Conservation (phyloP, 64 coral and sea anemone species). For the Pocillopora damicornis region DNA sequence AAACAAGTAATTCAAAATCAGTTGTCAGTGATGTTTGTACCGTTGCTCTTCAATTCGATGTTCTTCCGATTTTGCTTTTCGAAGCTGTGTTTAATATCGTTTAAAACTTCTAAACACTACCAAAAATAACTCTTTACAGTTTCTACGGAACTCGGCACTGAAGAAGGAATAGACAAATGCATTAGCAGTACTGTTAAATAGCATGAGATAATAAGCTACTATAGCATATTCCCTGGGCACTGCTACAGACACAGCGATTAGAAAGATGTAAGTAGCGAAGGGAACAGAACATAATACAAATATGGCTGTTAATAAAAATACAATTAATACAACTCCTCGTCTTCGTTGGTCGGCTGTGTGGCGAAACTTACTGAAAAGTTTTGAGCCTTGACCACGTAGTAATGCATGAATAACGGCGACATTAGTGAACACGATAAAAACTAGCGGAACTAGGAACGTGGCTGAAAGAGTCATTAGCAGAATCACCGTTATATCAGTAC, state of each 20-base stretch:
- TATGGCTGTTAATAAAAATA: constrained; percentile 64
- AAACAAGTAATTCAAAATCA: no score
- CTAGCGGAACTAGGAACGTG: constrained; percentile 76
- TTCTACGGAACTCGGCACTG: constrained; percentile 73
- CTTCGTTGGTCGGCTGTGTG: background rate
- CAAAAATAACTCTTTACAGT: constrained; percentile 48
- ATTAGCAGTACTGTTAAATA: constrained; percentile 84
- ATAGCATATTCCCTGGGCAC: constrained; percentile 45
- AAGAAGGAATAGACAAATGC: constrained; percentile 92
- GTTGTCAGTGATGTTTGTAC: no score
- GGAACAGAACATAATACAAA: constrained; percentile 81
- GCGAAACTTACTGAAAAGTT: constrained; percentile 42
- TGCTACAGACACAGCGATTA: constrained; percentile 26
- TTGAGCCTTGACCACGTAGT: constrained; percentile 34
- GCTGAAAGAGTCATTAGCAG: constrained; percentile 55
- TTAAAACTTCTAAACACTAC: background rate
- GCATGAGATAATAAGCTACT: constrained; percentile 84
- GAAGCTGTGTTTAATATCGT: background rate
- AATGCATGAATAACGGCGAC: constrained; percentile 57
- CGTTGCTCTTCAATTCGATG: no score
- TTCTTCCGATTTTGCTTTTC: no score
- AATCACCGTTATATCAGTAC: constrained; percentile 50
- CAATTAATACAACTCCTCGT: constrained; percentile 60
- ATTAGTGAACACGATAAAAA: constrained; percentile 61
- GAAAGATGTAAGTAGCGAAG: constrained; percentile 52